Evolutionary conservation across 2,888 invertebrate genomes (phyloP).

Genomic region (Helleia helle): DNA sequence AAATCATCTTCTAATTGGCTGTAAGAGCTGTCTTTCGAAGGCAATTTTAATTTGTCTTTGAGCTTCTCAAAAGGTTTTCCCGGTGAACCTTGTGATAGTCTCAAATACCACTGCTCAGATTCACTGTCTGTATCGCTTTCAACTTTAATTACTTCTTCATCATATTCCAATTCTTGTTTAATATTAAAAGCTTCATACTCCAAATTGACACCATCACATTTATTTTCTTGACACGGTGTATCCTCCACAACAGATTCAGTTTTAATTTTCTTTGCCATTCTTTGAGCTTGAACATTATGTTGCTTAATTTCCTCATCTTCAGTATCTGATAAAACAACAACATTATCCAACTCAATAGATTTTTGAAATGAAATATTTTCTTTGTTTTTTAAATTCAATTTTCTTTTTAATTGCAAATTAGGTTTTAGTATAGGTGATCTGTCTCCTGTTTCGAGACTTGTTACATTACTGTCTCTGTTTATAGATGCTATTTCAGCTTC

Average conservation of each 20-base stretch:
- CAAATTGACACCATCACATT: conserved; percentile 41
- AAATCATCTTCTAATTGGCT: conserved; percentile 47
- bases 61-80: conserved; percentile 44
- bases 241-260: conserved; percentile 30
- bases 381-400: conserved; percentile 23
- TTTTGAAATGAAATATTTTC: conserved; percentile 5
- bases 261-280: conserved; percentile 37
- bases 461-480: conserved; percentile 8
- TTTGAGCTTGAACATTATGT: conserved; percentile 11
- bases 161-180: conserved; percentile 52
- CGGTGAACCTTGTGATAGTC: conserved; percentile 68
- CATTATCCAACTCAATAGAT: conserved; percentile 19
- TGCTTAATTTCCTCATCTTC: conserved; percentile 22
- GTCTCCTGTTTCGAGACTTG: neutral
- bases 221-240: conserved; percentile 27
- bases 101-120: conserved; percentile 62
- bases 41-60: conserved; percentile 23
- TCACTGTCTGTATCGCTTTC: conserved; percentile 69
- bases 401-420: conserved; percentile 39
- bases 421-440: conserved; percentile 24
- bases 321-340: conserved; percentile 41
- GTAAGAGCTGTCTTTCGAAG: conserved; percentile 47
- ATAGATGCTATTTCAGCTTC: conserved; percentile 29
- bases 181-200: conserved; percentile 53
- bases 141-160: conserved; percentile 47